Percentiles rank a stretch among this genome's conserved stretches.
These are phyloP conservation scores for Spea hammondii DNA, from an alignment of 2,797 vertebrate species.

Conservation along the genomic window DNA sequence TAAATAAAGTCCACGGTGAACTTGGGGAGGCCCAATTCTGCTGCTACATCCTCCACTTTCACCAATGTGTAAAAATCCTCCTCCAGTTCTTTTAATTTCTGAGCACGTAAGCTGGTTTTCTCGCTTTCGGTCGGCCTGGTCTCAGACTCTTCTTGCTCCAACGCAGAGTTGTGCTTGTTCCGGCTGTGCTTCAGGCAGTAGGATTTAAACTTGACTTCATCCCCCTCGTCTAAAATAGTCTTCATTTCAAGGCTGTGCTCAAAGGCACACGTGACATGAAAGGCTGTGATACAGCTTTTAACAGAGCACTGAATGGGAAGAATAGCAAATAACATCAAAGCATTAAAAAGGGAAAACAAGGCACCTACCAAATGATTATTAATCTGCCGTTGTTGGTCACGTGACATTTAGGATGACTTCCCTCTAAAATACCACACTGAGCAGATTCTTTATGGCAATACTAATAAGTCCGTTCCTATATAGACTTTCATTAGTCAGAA, in stretches of 20 bases:
- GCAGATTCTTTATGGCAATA: no score
- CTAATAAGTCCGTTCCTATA: no score
- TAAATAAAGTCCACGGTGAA: conserved; percentile 87
- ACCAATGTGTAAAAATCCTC: conserved; percentile 91
- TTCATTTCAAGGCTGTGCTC: conserved; percentile 98
- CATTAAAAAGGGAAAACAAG: neutral
- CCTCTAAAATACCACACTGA: no score
- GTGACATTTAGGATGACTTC: no score
- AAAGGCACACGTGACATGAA: conserved; percentile 98
- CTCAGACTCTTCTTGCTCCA: conserved; percentile 69
- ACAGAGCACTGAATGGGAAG: conserved; percentile 82
- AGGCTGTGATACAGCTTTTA: conserved; percentile 96
- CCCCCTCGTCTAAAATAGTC: conserved; percentile 93
- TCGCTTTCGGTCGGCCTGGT: conserved; percentile 79
- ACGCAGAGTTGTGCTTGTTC: conserved; percentile 68
- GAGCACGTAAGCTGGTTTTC: conserved; percentile 86
- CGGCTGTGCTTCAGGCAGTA: conserved; percentile 97
- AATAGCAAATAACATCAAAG: neutral
- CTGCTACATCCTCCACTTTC: conserved; percentile 79
- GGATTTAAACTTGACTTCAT: conserved; percentile 97
- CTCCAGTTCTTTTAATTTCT: conserved; percentile 91
- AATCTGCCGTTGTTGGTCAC: no score
- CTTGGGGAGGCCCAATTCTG: conserved; percentile 74
- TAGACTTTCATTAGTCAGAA: no score
- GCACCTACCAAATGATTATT: no score